Base-by-base conservation (phyloP, 1,140 invertebrate genomes). In the Drosophila oshimai region DNA sequence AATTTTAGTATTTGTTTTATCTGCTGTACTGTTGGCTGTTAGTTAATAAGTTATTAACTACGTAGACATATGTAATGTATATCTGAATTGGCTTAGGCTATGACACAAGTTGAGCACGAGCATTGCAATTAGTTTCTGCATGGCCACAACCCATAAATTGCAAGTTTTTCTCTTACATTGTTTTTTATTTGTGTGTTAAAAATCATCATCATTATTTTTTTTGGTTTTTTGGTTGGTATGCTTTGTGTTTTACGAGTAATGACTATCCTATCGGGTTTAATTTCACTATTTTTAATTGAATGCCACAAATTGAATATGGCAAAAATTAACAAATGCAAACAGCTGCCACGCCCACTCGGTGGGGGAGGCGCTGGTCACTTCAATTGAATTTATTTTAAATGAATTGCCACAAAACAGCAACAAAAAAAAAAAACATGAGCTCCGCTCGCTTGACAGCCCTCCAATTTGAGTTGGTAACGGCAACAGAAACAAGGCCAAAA, bases 361-460 rank as follows among this genome's bases (percentile, higher is more conserved):
- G 34, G 34, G 20, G 44, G 34, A 17, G 44, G 18, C 28, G 46
- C 2, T 22, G 22, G 37, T 12, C 42, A 41, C 42, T 84, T 37
- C 75, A 84, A 80, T 79, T 84, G 53, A 79, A 84, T 84, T 86
- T 75, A 75, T 75, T 81, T 81, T 64, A 57, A 79, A 86, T 84
- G 69, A 79, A 78, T 65, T 12, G 31, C 36, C 10, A 6, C 28
- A 17, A 34, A 20, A 17, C 10, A 13, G n/a, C 12, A 22, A 28
- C 9, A 45, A 37, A 24, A 6, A 34, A 28, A 10, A 37, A 33
- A 41, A 44, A 18, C 22, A 46, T 33, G 49, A 37, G 24, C 20
- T 36, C 46, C 41, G 64, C 60, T 61, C 54, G 57, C 58, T 61
- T 75, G 76, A 60, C 73, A 72, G 69, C 31, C 47, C 31, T 22